Conservation (phyloP, 2,113 vertebrate genomes). For the Anser brachyrhynchus region DNA sequence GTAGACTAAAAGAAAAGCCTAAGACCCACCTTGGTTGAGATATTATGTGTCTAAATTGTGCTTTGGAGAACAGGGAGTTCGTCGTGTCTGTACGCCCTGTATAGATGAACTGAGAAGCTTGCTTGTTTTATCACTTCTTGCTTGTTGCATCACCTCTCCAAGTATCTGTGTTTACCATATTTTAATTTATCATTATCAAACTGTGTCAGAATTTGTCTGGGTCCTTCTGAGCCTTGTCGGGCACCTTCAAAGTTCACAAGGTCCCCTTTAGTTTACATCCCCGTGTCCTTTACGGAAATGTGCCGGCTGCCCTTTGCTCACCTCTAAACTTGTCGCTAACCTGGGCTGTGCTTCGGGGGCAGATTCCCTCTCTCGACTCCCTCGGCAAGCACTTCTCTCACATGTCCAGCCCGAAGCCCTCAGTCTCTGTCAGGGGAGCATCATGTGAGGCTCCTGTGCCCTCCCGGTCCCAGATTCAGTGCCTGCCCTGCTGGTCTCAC, state of each 20-base stretch:
- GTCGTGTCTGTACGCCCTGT: neutral
- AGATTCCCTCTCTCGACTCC: neutral
- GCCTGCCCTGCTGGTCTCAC: fast-evolving
- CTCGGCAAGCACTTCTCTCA: neutral
- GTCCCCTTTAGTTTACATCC: neutral
- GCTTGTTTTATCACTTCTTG: neutral
- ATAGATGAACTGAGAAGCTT: neutral
- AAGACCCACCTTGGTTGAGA: neutral
- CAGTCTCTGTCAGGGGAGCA: neutral
- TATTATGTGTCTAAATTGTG: neutral
- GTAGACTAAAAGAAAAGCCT: neutral
- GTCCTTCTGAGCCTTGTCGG: neutral
- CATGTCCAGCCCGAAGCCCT: neutral
- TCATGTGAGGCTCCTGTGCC: neutral
- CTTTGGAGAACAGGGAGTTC: neutral
- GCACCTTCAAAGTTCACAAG: neutral
- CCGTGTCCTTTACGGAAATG: neutral
- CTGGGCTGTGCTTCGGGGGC: neutral
- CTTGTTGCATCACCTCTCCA: neutral
- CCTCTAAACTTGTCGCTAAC: neutral
- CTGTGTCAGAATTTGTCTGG: neutral
- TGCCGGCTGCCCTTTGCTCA: neutral
- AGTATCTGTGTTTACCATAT: neutral
- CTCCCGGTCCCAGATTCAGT: fast-evolving
- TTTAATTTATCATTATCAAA: neutral